Percentiles rank a stretch among this genome's conserved stretches.
Evolutionary conservation across 2,797 vertebrate genomes (phyloP).

Genomic region (Taeniopygia guttata): DNA sequence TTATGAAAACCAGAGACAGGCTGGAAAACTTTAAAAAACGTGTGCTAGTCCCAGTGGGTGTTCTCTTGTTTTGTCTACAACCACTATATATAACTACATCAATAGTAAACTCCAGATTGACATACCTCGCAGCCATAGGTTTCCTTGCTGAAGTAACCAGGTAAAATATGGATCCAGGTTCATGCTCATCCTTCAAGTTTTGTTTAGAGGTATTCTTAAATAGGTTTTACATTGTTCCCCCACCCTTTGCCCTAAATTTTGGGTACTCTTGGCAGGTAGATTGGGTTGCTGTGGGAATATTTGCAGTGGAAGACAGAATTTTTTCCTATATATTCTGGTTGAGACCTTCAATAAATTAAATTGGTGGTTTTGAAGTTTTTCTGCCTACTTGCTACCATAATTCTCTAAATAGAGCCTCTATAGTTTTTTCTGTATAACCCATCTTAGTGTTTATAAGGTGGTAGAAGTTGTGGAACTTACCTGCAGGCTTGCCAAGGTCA

Average conservation of each 20-base stretch:
- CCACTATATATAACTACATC: neutral
- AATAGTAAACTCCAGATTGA: neutral
- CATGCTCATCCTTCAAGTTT: neutral
- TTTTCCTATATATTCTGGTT: slow-evolving; percentile 72
- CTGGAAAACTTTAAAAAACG: neutral
- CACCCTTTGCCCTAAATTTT: slow-evolving; percentile 12
- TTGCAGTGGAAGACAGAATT: slow-evolving; percentile 66
- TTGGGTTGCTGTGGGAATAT: slow-evolving; percentile 54
- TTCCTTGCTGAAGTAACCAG: neutral
- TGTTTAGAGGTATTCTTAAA: neutral
- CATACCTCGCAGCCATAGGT: neutral
- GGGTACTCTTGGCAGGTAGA: slow-evolving; percentile 18
- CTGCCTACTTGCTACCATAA: slow-evolving; percentile 78
- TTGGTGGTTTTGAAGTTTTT: slow-evolving; percentile 78
- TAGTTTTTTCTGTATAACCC: slow-evolving; percentile 77
- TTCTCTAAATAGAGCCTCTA: slow-evolving; percentile 76
- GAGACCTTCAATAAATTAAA: slow-evolving; percentile 79
- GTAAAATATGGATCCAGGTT: neutral
- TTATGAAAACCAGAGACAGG: neutral
- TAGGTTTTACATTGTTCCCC: neutral
- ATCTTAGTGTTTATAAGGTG: slow-evolving; percentile 84
- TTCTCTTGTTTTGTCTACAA: neutral
- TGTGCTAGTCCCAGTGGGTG: neutral
- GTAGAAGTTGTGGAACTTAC: slow-evolving; percentile 79
- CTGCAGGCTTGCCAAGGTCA: slow-evolving; percentile 77